These are phyloP conservation scores for Caenorhabditis wallacei DNA, from an alignment of 2,888 invertebrate species.

Conservation along the genomic window DNA sequence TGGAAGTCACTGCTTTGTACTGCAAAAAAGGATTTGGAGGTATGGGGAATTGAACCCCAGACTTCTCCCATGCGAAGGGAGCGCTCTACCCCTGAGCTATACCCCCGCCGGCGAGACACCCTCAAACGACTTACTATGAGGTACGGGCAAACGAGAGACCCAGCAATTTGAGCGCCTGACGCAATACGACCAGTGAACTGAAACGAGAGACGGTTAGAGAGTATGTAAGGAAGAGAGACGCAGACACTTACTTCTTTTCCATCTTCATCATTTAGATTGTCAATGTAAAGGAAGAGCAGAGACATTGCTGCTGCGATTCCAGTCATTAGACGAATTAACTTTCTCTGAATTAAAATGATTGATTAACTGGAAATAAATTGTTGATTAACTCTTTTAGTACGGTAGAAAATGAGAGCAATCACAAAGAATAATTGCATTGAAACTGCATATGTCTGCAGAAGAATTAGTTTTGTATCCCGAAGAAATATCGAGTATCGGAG, in stretches of 20 bases:
- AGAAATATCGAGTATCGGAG: slow-evolving; percentile 81
- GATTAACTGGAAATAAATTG: not conserved
- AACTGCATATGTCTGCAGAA: slow-evolving; percentile 79
- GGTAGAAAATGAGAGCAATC: slow-evolving; percentile 76
- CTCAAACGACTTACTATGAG: slow-evolving; percentile 76
- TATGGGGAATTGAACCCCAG: slow-evolving; percentile 80
- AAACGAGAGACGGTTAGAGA: slow-evolving; percentile 26
- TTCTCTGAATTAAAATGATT: slow-evolving; percentile 67
- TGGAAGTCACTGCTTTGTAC: slow-evolving; percentile 79
- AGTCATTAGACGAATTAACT: slow-evolving; percentile 72
- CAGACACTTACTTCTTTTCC: slow-evolving; percentile 72
- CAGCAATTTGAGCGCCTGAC: slow-evolving; percentile 81
- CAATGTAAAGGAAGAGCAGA: slow-evolving; percentile 75
- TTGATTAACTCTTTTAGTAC: slow-evolving; percentile 76
- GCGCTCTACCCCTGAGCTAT: slow-evolving; percentile 79
- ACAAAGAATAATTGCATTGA: slow-evolving; percentile 80
- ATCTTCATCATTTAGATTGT: slow-evolving; percentile 74
- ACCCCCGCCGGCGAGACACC: slow-evolving; percentile 53
- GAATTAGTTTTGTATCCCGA: slow-evolving; percentile 78
- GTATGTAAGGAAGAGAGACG: slow-evolving; percentile 12
- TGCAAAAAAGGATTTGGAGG: slow-evolving; percentile 73
- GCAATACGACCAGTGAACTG: slow-evolving; percentile 77
- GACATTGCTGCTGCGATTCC: slow-evolving; percentile 67
- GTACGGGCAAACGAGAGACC: slow-evolving; percentile 82
- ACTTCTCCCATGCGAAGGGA: slow-evolving; percentile 81